Evolutionary conservation across 1,140 invertebrate genomes (phyloP), one percentile per base, ranked within the genome.

Genomic region (Hesperophylax magnus): DNA sequence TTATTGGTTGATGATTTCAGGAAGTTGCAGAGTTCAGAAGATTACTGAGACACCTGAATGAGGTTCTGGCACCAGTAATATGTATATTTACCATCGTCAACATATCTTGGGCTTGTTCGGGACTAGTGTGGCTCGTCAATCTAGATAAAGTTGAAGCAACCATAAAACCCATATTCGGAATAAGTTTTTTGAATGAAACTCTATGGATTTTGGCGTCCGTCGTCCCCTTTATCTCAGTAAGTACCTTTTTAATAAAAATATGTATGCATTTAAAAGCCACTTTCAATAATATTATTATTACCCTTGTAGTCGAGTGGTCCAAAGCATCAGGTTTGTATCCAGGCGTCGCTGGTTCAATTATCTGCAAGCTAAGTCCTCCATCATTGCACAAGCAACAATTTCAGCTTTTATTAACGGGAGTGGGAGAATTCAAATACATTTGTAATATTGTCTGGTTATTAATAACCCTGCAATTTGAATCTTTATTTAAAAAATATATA

Each of bases 11-110:
- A 65, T 58, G 58, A 78, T 87, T 88, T 5, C 81, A 94, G 93
- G 93, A 95, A 89, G 92, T 96, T 61, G 90, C 92, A 7, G 94
- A 95, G 85, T 95, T 96, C 82, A 93, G 92, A 76, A 95, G 95
- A 85, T 86, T 96, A 18, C 85, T 96, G 22, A 92, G 92, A 80
- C 95, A 95, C 82, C 89, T 96, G 9, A 96, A 96, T 86, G 91
- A 94, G 75, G 92, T 95, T 85, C 88, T 95, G 53, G 93, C 94
- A 1, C 92, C 94, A 1, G 92, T 93, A 3, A 93, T 95, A 0
- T 95, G 94, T 85, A 90, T 96, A 80, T 94, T 95, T 78, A 94
- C 94, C 14, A 89, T 95, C 15, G 91, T 95, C 52, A 95, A 96
- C 87, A 85, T 94, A 47, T 92, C 94, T 0, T 95, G 93, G 90